Evolutionary conservation across 2,113 vertebrate genomes (phyloP).

Genomic region (Trichechus manatus): DNA sequence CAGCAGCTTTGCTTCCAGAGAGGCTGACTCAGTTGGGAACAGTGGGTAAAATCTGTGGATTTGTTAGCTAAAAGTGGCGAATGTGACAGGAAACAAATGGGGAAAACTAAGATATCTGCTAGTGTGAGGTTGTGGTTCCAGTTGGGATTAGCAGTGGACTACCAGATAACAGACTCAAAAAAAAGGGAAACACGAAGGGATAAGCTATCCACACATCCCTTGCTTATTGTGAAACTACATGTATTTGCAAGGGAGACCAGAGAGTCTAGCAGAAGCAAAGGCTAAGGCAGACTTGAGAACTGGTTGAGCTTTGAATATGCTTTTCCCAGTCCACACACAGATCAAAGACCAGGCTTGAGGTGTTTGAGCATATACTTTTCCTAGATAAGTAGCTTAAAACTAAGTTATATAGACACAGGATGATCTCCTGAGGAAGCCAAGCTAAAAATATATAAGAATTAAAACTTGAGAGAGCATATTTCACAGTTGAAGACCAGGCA

Average conservation of each 20-base stretch:
- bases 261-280: not conserved
- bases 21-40: not conserved
- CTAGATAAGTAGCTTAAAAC: constrained; percentile 1
- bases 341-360: not conserved
- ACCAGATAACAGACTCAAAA: not conserved
- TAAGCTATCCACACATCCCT: not conserved
- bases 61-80: not conserved
- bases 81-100: not conserved
- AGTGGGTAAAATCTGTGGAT: not conserved
- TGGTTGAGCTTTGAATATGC: not conserved
- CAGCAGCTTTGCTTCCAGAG: not conserved
- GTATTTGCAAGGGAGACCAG: not conserved
- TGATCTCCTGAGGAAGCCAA: not conserved
- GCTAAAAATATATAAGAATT: not conserved
- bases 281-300: not conserved
- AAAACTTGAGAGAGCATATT: not conserved
- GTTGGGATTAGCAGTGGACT: not conserved
- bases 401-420: not conserved
- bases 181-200: not conserved
- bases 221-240: not conserved
- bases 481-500: not conserved
- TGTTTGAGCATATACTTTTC: not conserved
- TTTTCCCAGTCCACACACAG: not conserved
- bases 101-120: not conserved
- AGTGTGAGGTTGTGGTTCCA: not conserved